A percentile compares a stretch with the other conserved stretches of the same genome.
These are phyloP conservation scores for Nymphalis polychloros DNA, from an alignment of 2,888 invertebrate species.

Conservation along the genomic window DNA sequence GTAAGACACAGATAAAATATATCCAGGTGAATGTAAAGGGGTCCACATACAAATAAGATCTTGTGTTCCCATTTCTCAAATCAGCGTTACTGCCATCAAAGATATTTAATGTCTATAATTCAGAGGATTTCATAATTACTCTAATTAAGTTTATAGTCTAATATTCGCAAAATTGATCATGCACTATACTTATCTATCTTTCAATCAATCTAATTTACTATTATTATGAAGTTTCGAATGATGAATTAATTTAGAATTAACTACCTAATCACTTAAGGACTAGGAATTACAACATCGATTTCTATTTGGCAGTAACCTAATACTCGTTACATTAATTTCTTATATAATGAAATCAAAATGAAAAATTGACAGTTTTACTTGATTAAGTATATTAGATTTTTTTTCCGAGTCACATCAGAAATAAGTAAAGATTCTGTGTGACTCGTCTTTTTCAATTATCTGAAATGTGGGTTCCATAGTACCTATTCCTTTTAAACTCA, in stretches of 20 bases:
- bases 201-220: slow-evolving; percentile 50
- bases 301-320: slow-evolving; percentile 80
- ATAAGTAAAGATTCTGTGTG: neutral
- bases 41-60: neutral
- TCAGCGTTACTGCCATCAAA: slow-evolving; percentile 23
- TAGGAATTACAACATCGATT: slow-evolving; percentile 75
- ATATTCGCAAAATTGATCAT: slow-evolving; percentile 62
- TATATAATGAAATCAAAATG: slow-evolving; percentile 52
- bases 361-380: slow-evolving; percentile 61
- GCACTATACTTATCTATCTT: slow-evolving; percentile 52
- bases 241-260: slow-evolving; percentile 51
- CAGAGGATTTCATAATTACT: slow-evolving; percentile 26
- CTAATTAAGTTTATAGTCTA: slow-evolving; percentile 40
- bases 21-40: neutral
- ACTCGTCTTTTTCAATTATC: neutral
- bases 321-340: slow-evolving; percentile 53
- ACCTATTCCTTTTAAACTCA: neutral
- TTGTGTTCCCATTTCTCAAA: neutral
- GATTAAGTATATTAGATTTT: slow-evolving; percentile 14
- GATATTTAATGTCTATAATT: slow-evolving; percentile 8
- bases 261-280: slow-evolving; percentile 63
- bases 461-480: neutral
- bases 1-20: neutral
- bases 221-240: slow-evolving; percentile 55
- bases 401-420: slow-evolving; percentile 6